A percentile compares a stretch with the other conserved stretches of the same genome.
Evolutionary conservation across 2,888 invertebrate species (phyloP).

Genomic region (Yponomeuta plumbellus): DNA sequence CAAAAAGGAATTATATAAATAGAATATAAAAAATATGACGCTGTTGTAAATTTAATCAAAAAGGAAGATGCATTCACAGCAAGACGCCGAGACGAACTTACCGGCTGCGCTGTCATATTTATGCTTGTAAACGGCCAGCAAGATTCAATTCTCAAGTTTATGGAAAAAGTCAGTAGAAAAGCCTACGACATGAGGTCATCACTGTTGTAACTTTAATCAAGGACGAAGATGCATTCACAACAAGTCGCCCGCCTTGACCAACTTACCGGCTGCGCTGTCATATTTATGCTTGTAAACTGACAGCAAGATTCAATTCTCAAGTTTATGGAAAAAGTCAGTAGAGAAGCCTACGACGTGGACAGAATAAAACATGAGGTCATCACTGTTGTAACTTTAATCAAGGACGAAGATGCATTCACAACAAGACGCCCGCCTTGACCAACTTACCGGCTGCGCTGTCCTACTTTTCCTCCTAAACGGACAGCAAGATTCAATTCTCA

Average conservation of each 20-base stretch:
- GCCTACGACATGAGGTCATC: neutral
- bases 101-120: neutral
- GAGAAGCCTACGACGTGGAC: neutral
- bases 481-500: neutral
- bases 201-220: neutral
- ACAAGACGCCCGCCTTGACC: neutral
- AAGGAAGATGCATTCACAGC: neutral
- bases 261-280: neutral
- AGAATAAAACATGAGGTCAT: neutral
- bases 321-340: neutral
- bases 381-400: neutral
- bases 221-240: neutral
- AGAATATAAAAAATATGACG: neutral
- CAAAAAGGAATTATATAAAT: neutral
- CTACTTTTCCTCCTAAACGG: neutral
- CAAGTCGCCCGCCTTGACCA: neutral
- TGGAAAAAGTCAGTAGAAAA: neutral
- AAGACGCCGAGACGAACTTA: neutral
- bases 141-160: neutral
- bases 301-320: neutral
- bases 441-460: neutral
- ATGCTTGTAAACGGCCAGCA: neutral
- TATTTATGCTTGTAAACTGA: neutral
- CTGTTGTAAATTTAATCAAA: neutral
- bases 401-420: constrained; percentile 1